phyloP scores from a whole-genome alignment of 2,888 invertebrate genomes.

The Dryococelus australis region DNA sequence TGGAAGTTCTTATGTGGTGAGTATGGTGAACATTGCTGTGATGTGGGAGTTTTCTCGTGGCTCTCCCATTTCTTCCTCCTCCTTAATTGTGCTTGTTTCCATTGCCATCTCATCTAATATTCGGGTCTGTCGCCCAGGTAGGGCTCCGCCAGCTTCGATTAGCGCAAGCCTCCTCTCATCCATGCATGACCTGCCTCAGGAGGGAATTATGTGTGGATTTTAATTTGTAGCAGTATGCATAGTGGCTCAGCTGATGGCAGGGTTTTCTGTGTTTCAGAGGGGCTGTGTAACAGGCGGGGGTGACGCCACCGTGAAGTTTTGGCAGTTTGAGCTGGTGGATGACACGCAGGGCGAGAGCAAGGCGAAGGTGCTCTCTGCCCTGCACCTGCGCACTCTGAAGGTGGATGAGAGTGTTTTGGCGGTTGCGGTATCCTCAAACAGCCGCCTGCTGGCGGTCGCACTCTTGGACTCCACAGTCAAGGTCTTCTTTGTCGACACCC shows the following conservation, averaged over 20 bases:
- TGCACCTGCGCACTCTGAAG: slow-evolving; percentile 83
- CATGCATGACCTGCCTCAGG: too few species aligned
- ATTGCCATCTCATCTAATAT: too few species aligned
- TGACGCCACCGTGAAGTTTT: slow-evolving; percentile 91
- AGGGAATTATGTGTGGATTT: too few species aligned
- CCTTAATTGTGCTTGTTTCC: too few species aligned
- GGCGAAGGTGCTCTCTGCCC: slow-evolving; percentile 72
- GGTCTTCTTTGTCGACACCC: slow-evolving; percentile 91
- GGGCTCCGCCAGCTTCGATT: too few species aligned
- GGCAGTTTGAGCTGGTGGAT: slow-evolving; percentile 88
- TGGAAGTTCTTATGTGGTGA: too few species aligned
- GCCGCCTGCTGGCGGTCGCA: slow-evolving; percentile 87
- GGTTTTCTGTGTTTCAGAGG: slow-evolving; percentile 59
- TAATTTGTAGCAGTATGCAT: too few species aligned
- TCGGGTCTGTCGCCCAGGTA: too few species aligned
- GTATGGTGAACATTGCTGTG: too few species aligned
- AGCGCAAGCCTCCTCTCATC: too few species aligned
- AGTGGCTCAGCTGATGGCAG: neutral
- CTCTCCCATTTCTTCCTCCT: too few species aligned
- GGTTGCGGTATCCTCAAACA: slow-evolving; percentile 83
- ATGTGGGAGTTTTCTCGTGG: too few species aligned
- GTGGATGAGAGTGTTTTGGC: slow-evolving; percentile 88
- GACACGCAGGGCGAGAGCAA: slow-evolving; percentile 60
- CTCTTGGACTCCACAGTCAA: slow-evolving; percentile 93
- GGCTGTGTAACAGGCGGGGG: slow-evolving; percentile 87